phyloP scores from a whole-genome alignment of 2,113 vertebrate species.

The Leucopsar rothschildi region DNA sequence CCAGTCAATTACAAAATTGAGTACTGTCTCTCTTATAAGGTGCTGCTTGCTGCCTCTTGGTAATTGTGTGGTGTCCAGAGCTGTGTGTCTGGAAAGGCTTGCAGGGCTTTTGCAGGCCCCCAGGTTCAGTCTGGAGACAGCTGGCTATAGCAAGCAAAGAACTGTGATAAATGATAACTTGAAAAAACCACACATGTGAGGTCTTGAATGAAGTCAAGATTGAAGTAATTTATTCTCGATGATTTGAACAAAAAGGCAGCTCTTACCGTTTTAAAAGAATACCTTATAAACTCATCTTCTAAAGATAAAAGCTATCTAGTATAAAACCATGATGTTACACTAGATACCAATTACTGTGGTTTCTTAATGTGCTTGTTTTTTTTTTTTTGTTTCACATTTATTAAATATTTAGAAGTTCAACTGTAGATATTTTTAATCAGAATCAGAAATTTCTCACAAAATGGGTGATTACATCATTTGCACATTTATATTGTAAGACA shows the following conservation, averaged over 20 bases:
- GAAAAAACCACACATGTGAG: background rate
- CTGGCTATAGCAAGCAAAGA: conserved; percentile 14
- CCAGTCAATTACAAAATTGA: background rate
- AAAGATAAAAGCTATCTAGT: conserved; percentile 65
- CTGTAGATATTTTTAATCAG: conserved; percentile 68
- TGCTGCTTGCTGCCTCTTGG: background rate
- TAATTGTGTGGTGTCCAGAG: background rate
- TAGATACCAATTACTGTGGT: conserved; percentile 20
- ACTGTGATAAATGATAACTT: conserved; percentile 46
- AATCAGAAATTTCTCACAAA: conserved; percentile 64
- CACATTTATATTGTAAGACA: conserved; percentile 74
- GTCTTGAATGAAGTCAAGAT: conserved; percentile 68
- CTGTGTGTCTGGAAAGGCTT: background rate
- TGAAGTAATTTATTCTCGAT: conserved; percentile 72
- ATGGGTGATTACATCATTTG: conserved; percentile 77
- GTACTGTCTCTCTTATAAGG: background rate
- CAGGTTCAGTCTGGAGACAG: conserved; percentile 31
- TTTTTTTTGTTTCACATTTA: conserved; percentile 57
- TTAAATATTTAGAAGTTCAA: conserved; percentile 71
- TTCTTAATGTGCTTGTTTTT: conserved; percentile 55
- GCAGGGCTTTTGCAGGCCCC: background rate
- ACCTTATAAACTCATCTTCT: conserved; percentile 62
- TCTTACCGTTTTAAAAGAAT: conserved; percentile 63
- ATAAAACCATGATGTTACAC: conserved; percentile 26
- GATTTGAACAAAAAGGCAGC: conserved; percentile 61